These are phyloP conservation scores for Anagyrus pseudococci DNA, from an alignment of 2,888 invertebrate species.

Conservation along the genomic window DNA sequence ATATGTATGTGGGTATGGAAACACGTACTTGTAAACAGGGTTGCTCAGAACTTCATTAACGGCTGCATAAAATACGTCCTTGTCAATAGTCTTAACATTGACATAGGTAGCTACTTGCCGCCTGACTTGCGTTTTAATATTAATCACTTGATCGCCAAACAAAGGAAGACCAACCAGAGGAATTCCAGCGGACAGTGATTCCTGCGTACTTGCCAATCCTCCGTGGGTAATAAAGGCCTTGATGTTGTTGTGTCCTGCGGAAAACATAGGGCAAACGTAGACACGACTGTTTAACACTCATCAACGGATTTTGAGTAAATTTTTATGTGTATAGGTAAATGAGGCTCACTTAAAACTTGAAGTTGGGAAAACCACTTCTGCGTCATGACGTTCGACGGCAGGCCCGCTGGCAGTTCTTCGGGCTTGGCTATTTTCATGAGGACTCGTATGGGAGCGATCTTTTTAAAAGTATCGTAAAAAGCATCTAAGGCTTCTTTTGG, in stretches of 20 bases:
- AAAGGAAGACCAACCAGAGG: too few species aligned
- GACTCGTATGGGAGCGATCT: conserved; percentile 53
- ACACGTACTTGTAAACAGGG: conserved; percentile 53
- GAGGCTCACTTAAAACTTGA: conserved; percentile 51
- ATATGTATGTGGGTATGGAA: conserved; percentile 55
- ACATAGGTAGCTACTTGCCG: conserved; percentile 43
- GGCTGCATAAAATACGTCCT: conserved; percentile 53
- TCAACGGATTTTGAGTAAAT: not conserved
- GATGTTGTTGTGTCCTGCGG: conserved; percentile 51
- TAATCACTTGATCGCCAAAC: too few species aligned
- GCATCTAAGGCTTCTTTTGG: conserved; percentile 42
- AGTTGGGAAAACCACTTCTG: conserved; percentile 53
- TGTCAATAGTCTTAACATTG: conserved; percentile 47
- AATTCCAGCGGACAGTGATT: too few species aligned
- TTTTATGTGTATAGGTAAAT: not conserved
- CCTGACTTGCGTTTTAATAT: conserved; percentile 39
- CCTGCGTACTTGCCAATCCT: too few species aligned
- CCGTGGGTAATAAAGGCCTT: conserved; percentile 2
- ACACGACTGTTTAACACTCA: not conserved
- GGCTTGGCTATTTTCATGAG: conserved; percentile 53
- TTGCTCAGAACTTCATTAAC: conserved; percentile 57
- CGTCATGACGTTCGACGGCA: conserved; percentile 55
- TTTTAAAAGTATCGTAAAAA: conserved; percentile 50
- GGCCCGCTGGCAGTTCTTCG: conserved; percentile 48
- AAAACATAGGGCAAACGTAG: conserved; percentile 26